These are phyloP conservation scores for Drosophila conformis DNA, from an alignment of 2,888 invertebrate genomes.

Conservation along the genomic window DNA sequence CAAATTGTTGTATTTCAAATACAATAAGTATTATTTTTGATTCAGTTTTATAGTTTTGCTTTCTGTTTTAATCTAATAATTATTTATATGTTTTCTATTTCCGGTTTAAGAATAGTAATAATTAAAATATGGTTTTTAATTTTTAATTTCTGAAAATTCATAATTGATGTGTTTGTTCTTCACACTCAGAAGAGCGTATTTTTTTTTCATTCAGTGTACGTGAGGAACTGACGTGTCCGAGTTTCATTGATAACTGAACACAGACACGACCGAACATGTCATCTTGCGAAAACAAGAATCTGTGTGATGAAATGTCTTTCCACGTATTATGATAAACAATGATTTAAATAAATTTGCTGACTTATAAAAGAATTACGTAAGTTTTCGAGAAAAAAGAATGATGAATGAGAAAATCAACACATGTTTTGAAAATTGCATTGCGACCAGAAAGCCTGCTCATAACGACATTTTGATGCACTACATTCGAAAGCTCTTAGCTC, in stretches of 20 bases:
- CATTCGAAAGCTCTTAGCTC: neutral
- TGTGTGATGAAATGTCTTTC: constrained; percentile 38
- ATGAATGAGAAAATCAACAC: neutral
- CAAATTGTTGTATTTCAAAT: neutral
- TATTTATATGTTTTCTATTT: neutral
- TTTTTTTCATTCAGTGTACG: constrained; percentile 21
- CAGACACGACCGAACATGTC: constrained; percentile 25
- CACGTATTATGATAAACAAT: constrained; percentile 42
- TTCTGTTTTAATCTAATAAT: neutral
- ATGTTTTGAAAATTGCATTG: neutral
- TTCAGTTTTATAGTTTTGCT: neutral
- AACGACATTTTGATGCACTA: neutral
- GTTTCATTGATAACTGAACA: constrained; percentile 18
- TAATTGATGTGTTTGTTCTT: neutral
- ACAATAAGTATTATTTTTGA: neutral
- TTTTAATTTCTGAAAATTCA: neutral
- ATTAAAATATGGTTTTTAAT: neutral
- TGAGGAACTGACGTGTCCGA: constrained; percentile 26
- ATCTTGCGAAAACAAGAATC: constrained; percentile 1
- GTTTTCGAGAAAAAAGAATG: neutral
- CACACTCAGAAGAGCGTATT: neutral
- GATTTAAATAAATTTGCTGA: constrained; percentile 19
- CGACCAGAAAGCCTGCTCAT: too few relatives aligned
- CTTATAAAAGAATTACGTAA: constrained; percentile 32
- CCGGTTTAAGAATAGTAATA: neutral